Conservation (phyloP, 2,888 invertebrate species). For the Pyralis farinalis region DNA sequence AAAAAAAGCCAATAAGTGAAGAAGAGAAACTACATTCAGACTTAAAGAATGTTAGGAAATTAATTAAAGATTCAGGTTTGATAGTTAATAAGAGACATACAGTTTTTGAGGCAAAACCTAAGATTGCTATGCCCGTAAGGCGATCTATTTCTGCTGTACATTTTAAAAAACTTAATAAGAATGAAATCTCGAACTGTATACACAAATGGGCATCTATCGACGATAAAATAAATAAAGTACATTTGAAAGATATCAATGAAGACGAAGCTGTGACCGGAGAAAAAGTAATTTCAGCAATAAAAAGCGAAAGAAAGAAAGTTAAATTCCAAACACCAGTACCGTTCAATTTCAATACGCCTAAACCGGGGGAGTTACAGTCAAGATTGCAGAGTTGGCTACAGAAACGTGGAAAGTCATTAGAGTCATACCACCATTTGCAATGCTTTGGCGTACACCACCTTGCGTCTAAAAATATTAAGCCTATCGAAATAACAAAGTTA, state of each 20-base stretch:
- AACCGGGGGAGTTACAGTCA: constrained; percentile 55
- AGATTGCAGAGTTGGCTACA: constrained; percentile 74
- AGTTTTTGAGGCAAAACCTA: constrained; percentile 32
- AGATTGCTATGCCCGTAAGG: constrained; percentile 33
- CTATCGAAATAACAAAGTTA: constrained; percentile 24
- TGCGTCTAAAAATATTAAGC: constrained; percentile 23
- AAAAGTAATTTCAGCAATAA: constrained; percentile 54
- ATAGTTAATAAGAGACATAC: constrained; percentile 49
- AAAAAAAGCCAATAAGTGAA: constrained; percentile 29
- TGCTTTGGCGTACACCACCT: constrained; percentile 71
- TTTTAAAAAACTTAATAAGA: constrained; percentile 57
- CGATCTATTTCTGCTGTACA: constrained; percentile 74
- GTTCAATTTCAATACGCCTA: constrained; percentile 54
- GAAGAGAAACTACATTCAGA: constrained; percentile 43
- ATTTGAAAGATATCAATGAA: constrained; percentile 48
- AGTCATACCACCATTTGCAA: constrained; percentile 74
- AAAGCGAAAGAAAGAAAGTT: constrained; percentile 65
- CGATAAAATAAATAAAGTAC: constrained; percentile 51
- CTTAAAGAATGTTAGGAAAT: constrained; percentile 45
- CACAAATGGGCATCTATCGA: constrained; percentile 67
- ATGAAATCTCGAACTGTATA: constrained; percentile 53
- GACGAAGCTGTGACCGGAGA: constrained; percentile 44
- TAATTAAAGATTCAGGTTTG: constrained; percentile 37
- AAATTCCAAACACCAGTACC: constrained; percentile 58
- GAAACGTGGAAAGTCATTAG: constrained; percentile 68